Evolutionary conservation across 2,113 vertebrate genomes (phyloP).

Genomic region (Mohoua ochrocephala): DNA sequence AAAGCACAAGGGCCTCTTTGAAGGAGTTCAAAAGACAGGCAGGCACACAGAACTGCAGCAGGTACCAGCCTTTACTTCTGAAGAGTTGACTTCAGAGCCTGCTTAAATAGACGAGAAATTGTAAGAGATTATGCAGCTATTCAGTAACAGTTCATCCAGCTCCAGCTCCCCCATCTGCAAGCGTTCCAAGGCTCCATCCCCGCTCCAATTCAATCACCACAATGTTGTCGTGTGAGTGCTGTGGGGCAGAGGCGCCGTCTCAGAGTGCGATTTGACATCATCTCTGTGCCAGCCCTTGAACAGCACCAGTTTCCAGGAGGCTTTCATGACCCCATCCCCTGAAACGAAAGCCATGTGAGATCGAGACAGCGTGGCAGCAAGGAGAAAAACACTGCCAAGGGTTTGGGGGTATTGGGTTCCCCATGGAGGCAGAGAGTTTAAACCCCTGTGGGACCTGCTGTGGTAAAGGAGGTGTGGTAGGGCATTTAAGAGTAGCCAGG

Average conservation of each 20-base stretch:
- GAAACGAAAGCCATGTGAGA: neutral
- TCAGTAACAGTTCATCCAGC: neutral
- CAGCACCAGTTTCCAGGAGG: neutral
- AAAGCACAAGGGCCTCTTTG: neutral
- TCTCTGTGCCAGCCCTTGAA: neutral
- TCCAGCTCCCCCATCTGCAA: neutral
- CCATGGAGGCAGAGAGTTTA: neutral
- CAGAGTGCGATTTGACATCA: neutral
- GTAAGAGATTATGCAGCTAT: neutral
- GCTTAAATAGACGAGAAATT: neutral
- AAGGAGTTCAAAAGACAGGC: neutral
- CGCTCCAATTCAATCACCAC: neutral
- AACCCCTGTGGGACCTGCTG: neutral
- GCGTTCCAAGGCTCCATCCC: neutral
- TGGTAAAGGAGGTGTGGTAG: neutral
- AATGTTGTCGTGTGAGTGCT: neutral
- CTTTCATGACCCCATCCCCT: neutral
- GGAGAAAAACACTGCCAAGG: neutral
- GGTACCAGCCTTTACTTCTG: neutral
- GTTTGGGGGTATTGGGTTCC: neutral
- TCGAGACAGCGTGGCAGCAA: fast-evolving
- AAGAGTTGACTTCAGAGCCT: neutral
- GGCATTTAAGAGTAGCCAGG: neutral
- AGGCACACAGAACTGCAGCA: neutral
- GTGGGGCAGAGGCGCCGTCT: neutral